A percentile compares a stretch with the other conserved stretches of the same genome.
Evolutionary conservation across 2,888 invertebrate genomes (phyloP).

Genomic region (Pocota personata): DNA sequence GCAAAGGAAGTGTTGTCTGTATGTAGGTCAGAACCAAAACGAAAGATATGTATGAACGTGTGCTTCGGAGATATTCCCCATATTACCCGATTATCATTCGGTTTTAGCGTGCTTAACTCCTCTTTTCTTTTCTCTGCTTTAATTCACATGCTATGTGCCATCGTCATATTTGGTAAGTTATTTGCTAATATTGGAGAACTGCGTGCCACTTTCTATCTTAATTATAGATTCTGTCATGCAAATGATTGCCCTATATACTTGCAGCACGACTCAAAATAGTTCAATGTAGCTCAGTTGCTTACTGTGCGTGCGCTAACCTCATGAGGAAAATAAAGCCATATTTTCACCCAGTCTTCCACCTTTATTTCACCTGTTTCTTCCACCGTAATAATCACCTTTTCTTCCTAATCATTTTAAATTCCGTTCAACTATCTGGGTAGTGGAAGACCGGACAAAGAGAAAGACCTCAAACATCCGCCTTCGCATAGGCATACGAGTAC

Average conservation of each 20-base stretch:
- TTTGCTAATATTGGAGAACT: background rate
- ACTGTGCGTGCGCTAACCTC: constrained; percentile 3
- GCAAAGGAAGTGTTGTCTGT: no score
- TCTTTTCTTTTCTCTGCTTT: background rate
- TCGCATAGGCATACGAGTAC: background rate
- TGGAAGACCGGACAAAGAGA: background rate
- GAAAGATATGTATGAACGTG: no score
- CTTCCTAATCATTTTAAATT: constrained; percentile 20
- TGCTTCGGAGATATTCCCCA: no score
- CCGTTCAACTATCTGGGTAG: background rate
- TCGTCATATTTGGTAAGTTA: background rate
- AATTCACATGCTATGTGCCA: background rate
- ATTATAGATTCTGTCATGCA: background rate
- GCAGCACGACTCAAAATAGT: background rate
- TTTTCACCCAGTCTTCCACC: background rate
- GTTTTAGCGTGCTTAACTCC: background rate
- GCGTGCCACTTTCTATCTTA: background rate
- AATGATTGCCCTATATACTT: background rate
- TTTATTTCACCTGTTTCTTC: background rate
- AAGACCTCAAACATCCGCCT: constrained; percentile 25
- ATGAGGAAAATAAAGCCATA: constrained; percentile 32
- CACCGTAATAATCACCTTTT: background rate
- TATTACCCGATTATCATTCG: background rate
- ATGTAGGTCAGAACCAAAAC: no score
- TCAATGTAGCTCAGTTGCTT: background rate